A percentile compares a stretch with the other conserved stretches of the same genome.
These are phyloP conservation scores for Spheniscus mendiculus DNA, from an alignment of 2,113 vertebrate genomes.

Conservation along the genomic window DNA sequence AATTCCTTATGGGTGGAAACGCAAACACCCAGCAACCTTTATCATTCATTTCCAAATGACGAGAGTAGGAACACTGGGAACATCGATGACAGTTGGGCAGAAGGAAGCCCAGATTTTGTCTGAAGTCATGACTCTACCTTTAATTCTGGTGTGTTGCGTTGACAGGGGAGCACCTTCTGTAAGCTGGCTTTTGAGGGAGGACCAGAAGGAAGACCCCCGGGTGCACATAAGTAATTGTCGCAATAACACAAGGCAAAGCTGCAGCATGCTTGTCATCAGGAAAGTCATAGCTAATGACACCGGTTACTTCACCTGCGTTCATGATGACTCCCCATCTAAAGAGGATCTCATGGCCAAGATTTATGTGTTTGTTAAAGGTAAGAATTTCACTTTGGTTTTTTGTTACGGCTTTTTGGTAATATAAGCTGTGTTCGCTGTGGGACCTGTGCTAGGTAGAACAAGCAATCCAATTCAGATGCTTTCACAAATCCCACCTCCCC, in stretches of 20 bases:
- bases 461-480: neutral
- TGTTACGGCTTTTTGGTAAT: neutral
- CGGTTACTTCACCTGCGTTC: conserved; percentile 78
- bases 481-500: neutral
- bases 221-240: conserved; percentile 64
- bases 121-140: neutral
- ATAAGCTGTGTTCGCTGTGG: neutral
- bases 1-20: neutral
- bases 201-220: conserved; percentile 20
- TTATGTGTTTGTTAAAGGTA: conserved; percentile 87
- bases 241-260: conserved; percentile 29
- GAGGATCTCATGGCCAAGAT: conserved; percentile 40
- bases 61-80: neutral
- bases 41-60: neutral
- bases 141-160: neutral
- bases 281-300: conserved; percentile 74
- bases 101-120: neutral
- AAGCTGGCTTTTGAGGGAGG: conserved; percentile 73
- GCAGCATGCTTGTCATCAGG: conserved; percentile 76
- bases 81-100: accelerated
- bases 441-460: neutral
- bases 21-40: neutral
- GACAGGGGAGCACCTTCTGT: conserved; percentile 75
- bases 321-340: neutral
- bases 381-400: neutral